Conservation (phyloP, 2,113 vertebrate genomes). For the Hylia prasina region DNA sequence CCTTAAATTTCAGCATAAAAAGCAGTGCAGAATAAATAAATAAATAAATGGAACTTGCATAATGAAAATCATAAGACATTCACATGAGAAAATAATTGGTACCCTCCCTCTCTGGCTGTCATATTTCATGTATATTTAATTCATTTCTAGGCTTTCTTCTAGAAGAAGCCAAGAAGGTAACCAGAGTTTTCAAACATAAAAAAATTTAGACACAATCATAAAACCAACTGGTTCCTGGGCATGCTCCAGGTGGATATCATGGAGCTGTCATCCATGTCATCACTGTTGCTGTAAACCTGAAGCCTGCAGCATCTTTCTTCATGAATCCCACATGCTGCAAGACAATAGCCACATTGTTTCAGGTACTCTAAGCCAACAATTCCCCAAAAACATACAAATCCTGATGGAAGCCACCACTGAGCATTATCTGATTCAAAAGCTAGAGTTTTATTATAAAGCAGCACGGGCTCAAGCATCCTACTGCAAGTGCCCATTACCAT, state of each 20-base stretch:
- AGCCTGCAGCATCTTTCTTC: not conserved
- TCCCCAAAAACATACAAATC: not conserved
- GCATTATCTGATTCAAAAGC: not conserved
- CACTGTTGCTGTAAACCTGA: not conserved
- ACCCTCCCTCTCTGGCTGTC: not conserved
- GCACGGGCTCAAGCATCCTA: not conserved
- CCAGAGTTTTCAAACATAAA: not conserved
- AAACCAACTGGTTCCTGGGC: fast-evolving
- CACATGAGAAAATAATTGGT: not conserved
- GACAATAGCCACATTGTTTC: not conserved
- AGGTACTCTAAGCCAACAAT: not conserved
- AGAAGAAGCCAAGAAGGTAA: not conserved
- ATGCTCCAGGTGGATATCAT: not conserved
- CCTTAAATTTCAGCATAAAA: not conserved
- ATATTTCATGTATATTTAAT: not conserved
- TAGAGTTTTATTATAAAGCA: not conserved
- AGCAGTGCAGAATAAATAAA: not conserved
- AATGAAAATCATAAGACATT: not conserved
- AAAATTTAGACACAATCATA: not conserved
- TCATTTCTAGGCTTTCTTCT: not conserved
- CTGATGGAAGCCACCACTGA: not conserved
- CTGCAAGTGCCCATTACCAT: not conserved
- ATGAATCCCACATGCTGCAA: not conserved
- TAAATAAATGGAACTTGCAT: not conserved
- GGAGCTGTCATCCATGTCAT: not conserved